Evolutionary conservation across 2,797 vertebrate genomes (phyloP).

Genomic region (Adrianichthys oophorus): DNA sequence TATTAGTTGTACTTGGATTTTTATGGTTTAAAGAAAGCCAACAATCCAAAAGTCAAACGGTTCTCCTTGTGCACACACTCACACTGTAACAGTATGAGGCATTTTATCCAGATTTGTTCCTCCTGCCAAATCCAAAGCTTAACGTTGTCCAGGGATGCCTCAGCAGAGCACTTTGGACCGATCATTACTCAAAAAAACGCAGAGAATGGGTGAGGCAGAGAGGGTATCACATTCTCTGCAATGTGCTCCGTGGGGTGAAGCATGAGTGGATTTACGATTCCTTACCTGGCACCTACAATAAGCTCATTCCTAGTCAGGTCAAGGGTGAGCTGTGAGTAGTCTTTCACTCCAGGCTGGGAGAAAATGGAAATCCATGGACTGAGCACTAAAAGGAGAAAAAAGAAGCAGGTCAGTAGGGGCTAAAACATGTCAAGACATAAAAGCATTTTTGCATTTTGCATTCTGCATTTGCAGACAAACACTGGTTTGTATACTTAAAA

Average conservation of each 20-base stretch:
- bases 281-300: constrained; percentile 97
- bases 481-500: background rate
- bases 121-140: constrained; percentile 38
- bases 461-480: constrained; percentile 24
- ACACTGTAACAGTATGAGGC: constrained; percentile 8
- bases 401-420: constrained; percentile 6
- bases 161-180: constrained; percentile 47
- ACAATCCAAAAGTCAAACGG: constrained; percentile 10
- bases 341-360: constrained; percentile 85
- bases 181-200: constrained; percentile 45
- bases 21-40: constrained; percentile 7
- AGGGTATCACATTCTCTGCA: constrained; percentile 45
- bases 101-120: constrained; percentile 31
- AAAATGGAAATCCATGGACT: constrained; percentile 93
- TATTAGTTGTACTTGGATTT: background rate
- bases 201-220: constrained; percentile 37
- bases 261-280: constrained; percentile 48
- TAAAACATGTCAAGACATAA: constrained; percentile 11
- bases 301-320: constrained; percentile 96
- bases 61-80: background rate
- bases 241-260: constrained; percentile 36
- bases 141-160: constrained; percentile 40
- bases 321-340: constrained; percentile 96
- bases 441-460: too few species aligned
- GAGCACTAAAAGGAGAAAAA: constrained; percentile 77